Percentiles rank a stretch among this genome's conserved stretches.
Evolutionary conservation across 2,888 invertebrate species (phyloP).

Genomic region (Cremastobaeus sp.): DNA sequence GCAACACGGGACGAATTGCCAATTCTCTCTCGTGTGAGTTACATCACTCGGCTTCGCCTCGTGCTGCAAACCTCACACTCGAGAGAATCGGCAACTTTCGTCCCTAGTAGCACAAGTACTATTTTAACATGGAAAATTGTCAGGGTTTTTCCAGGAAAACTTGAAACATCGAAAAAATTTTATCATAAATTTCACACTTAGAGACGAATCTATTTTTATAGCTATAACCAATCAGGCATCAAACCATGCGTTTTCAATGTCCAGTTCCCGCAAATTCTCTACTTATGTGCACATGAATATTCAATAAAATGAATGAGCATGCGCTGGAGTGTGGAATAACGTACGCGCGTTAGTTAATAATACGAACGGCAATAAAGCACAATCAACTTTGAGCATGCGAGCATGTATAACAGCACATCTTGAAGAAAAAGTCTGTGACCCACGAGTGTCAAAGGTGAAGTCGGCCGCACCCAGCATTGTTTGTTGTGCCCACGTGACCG

Average conservation of each 20-base stretch:
- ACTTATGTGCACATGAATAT: conserved; percentile 29
- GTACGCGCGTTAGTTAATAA: conserved; percentile 41
- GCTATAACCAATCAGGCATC: conserved; percentile 12
- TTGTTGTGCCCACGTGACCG: conserved; percentile 74
- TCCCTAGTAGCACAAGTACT: too few species aligned
- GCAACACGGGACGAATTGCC: too few species aligned
- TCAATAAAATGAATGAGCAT: conserved; percentile 40
- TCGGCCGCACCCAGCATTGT: conserved; percentile 77
- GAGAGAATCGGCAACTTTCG: too few species aligned
- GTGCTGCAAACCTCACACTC: too few species aligned
- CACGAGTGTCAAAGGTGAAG: conserved; percentile 75
- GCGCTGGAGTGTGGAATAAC: conserved; percentile 13
- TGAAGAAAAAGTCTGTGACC: conserved; percentile 72
- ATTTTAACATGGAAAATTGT: too few species aligned
- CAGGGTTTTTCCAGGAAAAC: too few species aligned
- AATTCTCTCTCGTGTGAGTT: too few species aligned
- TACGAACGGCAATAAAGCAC: conserved; percentile 50
- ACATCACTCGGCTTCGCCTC: too few species aligned
- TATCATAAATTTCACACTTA: too few species aligned
- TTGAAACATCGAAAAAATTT: too few species aligned
- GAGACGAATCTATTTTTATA: neutral
- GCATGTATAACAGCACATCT: conserved; percentile 41
- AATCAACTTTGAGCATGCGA: conserved; percentile 45
- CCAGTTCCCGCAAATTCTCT: conserved; percentile 16
- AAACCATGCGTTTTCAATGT: conserved; percentile 20